phyloP scores from a whole-genome alignment of 2,113 vertebrate genomes.

The Damaliscus lunatus region DNA sequence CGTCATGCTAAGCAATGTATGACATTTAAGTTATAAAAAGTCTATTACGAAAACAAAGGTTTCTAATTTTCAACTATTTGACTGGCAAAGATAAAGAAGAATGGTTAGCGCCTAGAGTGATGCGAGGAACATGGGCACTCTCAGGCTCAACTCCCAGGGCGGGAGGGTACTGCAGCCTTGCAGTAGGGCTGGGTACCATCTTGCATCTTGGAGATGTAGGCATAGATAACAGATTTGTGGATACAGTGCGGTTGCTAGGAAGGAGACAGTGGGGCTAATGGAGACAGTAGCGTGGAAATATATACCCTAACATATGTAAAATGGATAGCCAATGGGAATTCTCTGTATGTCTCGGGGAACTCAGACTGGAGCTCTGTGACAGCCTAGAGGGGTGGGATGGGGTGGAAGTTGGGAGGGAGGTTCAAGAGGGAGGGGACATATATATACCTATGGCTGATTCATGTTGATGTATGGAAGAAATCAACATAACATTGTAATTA shows the following conservation, averaged over 20 bases:
- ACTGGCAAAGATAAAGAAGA: not conserved
- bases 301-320: not conserved
- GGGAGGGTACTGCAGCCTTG: fast-evolving
- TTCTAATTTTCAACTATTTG: conserved; percentile 28
- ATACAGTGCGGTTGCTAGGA: not conserved
- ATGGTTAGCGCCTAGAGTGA: not conserved
- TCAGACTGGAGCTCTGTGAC: not conserved
- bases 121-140: fast-evolving
- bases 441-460: not conserved
- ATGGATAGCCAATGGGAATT: not conserved
- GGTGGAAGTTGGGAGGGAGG: not conserved
- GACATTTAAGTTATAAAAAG: conserved; percentile 19
- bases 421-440: not conserved
- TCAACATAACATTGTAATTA: not conserved
- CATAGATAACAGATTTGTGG: not conserved
- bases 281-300: not conserved
- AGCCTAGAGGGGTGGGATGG: not conserved
- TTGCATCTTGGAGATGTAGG: not conserved
- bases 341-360: not conserved
- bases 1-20: not conserved
- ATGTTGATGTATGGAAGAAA: not conserved
- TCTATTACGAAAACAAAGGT: conserved; percentile 30
- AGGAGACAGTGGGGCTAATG: not conserved
- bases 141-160: not conserved
- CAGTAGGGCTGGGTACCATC: not conserved